phyloP scores from a whole-genome alignment of 2,113 vertebrate genomes.

The Pseudorasbora parva region DNA sequence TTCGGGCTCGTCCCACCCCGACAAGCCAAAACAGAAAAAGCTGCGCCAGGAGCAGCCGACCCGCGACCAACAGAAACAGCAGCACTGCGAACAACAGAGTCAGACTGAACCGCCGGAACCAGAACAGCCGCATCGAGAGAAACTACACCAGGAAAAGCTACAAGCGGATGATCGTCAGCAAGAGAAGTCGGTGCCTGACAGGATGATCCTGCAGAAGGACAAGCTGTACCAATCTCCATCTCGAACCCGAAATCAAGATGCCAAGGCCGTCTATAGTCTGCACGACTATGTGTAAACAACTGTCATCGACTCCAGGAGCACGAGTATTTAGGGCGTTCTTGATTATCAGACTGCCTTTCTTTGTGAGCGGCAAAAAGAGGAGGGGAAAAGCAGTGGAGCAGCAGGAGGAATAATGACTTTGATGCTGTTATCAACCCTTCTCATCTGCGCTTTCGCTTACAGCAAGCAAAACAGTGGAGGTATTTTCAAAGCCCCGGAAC shows the following conservation, averaged over 20 bases:
- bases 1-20: slow-evolving; percentile 52
- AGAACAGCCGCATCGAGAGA: slow-evolving; percentile 48
- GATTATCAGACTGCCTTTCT: slow-evolving; percentile 51
- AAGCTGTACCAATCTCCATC: slow-evolving; percentile 58
- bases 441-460: slow-evolving; percentile 52
- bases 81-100: slow-evolving; percentile 52
- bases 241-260: slow-evolving; percentile 67
- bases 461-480: slow-evolving; percentile 28
- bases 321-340: slow-evolving; percentile 41
- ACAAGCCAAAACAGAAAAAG: slow-evolving; percentile 45
- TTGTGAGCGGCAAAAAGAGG: slow-evolving; percentile 37
- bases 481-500: slow-evolving; percentile 62
- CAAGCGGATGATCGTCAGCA: slow-evolving; percentile 40
- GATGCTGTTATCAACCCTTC: slow-evolving; percentile 49
- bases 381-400: slow-evolving; percentile 44
- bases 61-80: slow-evolving; percentile 31
- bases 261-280: slow-evolving; percentile 78
- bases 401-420: slow-evolving; percentile 55
- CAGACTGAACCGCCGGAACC: slow-evolving; percentile 46
- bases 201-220: slow-evolving; percentile 47
- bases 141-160: slow-evolving; percentile 28
- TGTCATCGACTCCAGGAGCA: slow-evolving; percentile 15
- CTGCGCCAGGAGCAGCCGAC: background rate
- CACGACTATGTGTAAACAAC: slow-evolving; percentile 87
- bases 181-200: slow-evolving; percentile 47